Evolutionary conservation across 2,888 invertebrate genomes (phyloP).

Genomic region (Dysmachus trigonus): DNA sequence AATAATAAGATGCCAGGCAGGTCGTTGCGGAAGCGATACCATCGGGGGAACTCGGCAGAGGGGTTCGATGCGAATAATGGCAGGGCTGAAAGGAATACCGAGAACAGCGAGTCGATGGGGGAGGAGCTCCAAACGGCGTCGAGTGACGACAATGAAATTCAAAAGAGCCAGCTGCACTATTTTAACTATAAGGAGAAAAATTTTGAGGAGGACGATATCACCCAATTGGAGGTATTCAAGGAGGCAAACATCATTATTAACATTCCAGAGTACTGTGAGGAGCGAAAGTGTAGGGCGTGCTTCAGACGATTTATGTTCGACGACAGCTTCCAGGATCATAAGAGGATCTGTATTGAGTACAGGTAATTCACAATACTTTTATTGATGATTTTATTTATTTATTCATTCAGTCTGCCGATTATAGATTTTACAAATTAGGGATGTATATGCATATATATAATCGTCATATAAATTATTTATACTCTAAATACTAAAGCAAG

Average conservation of each 20-base stretch:
- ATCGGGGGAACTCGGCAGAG: conserved; percentile 19
- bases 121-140: conserved; percentile 58
- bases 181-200: conserved; percentile 62
- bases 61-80: conserved; percentile 50
- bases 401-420: too few species aligned
- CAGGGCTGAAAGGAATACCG: conserved; percentile 36
- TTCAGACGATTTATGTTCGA: conserved; percentile 63
- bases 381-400: not conserved
- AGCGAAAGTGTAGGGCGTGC: conserved; percentile 62
- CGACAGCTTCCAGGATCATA: conserved; percentile 60
- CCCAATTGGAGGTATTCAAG: conserved; percentile 59
- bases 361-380: conserved; percentile 51
- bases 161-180: conserved; percentile 55
- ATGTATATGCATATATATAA: too few species aligned
- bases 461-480: too few species aligned
- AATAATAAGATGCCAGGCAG: conserved; percentile 48
- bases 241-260: conserved; percentile 60
- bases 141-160: conserved; percentile 56
- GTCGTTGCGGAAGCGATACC: conserved; percentile 1
- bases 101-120: conserved; percentile 49
- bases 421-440: too few species aligned
- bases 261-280: conserved; percentile 61
- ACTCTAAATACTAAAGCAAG: too few species aligned
- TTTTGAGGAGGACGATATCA: conserved; percentile 63
- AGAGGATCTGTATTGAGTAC: conserved; percentile 61